Conservation (phyloP, 2,888 invertebrate genomes). For the Nemotelus nigrinus region DNA sequence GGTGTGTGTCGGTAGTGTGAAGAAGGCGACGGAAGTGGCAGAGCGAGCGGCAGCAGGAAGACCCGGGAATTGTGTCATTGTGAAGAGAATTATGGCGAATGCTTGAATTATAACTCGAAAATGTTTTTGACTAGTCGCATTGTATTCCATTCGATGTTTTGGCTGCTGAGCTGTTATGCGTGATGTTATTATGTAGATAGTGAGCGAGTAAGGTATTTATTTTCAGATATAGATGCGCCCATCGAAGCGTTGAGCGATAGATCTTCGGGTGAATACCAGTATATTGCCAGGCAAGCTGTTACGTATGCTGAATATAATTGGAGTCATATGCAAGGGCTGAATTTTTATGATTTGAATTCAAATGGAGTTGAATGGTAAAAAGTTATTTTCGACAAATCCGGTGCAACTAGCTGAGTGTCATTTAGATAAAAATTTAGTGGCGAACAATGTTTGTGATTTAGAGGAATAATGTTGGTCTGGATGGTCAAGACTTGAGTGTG, state of each 20-base stretch:
- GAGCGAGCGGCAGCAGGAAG: neutral
- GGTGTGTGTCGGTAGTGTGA: neutral
- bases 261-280: conserved; percentile 1
- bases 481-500: neutral
- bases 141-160: conserved; percentile 4
- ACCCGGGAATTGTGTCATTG: conserved; percentile 30
- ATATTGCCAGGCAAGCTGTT: too few species aligned
- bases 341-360: conserved; percentile 32
- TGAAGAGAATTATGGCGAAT: conserved; percentile 40
- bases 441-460: conserved; percentile 25
- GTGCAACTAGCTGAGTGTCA: conserved; percentile 29
- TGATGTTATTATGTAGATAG: conserved; percentile 5
- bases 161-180: conserved; percentile 6
- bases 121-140: conserved; percentile 39
- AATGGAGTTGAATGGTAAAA: conserved; percentile 33
- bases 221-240: neutral
- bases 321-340: neutral
- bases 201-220: neutral
- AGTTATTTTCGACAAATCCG: conserved; percentile 28
- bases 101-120: conserved; percentile 40
- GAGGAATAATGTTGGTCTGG: neutral
- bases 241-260: neutral
- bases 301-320: neutral
- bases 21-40: neutral
- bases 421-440: conserved; percentile 31